A percentile compares a stretch with the other conserved stretches of the same genome.
These are phyloP conservation scores for Chloropsis hardwickii DNA, from an alignment of 2,113 vertebrate species.

Conservation along the genomic window DNA sequence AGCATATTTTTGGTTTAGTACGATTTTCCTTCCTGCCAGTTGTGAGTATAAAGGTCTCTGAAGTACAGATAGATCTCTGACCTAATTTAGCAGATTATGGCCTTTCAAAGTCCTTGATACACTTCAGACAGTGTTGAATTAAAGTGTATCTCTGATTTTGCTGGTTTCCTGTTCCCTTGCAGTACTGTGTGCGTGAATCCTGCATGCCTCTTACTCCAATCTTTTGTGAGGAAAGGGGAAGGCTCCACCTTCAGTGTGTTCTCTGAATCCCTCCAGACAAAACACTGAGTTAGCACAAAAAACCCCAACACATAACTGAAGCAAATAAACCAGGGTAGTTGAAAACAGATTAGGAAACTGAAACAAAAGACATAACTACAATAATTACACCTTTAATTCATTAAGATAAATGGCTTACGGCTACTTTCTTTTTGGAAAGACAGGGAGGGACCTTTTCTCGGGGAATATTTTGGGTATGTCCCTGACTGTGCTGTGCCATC, in stretches of 20 bases:
- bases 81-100: neutral
- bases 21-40: neutral
- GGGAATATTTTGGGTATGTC: neutral
- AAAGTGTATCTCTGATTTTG: neutral
- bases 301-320: neutral
- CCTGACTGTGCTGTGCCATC: neutral
- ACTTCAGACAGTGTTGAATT: neutral
- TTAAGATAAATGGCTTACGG: accelerated
- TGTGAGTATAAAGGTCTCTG: neutral
- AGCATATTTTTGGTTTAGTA: neutral
- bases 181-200: neutral
- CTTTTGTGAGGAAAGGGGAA: neutral
- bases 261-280: neutral
- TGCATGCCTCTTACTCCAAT: accelerated
- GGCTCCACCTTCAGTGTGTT: neutral
- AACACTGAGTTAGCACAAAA: neutral
- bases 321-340: neutral
- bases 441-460: neutral
- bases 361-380: neutral
- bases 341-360: neutral
- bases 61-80: neutral
- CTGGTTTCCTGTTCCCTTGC: neutral
- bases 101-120: neutral
- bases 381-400: neutral
- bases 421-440: neutral